phyloP scores from a whole-genome alignment of 2,113 vertebrate genomes.

The Pteronura brasiliensis region DNA sequence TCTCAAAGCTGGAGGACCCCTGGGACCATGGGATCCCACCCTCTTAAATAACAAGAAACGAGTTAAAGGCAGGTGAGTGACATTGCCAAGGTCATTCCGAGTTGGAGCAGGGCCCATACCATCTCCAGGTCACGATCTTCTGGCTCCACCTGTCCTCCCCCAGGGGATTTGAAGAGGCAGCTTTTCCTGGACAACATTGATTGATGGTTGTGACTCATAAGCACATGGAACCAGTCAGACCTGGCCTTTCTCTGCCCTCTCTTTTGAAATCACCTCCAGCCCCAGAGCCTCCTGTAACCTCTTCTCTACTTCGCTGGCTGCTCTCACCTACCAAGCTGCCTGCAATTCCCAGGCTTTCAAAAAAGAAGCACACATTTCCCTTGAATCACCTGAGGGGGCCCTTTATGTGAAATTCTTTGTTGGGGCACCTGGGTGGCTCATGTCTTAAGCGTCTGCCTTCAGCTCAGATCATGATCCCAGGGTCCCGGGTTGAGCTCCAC shows the following conservation, averaged over 20 bases:
- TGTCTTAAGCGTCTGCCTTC: too few relatives aligned
- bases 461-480: too few relatives aligned
- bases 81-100: neutral
- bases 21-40: neutral
- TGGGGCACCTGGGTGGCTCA: neutral
- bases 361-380: neutral
- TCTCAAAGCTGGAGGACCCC: neutral
- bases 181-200: conserved; percentile 6
- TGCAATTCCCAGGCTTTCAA: neutral
- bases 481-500: too few relatives aligned
- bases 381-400: neutral
- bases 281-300: neutral
- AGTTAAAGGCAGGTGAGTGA: neutral
- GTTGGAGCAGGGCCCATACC: neutral
- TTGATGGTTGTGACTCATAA: conserved; percentile 27
- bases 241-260: neutral
- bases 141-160: neutral
- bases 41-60: neutral
- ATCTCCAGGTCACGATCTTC: neutral
- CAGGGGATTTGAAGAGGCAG: neutral
- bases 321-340: neutral
- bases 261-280: neutral
- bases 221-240: conserved; percentile 49
- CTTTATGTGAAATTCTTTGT: neutral
- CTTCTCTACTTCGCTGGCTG: neutral